Conservation (phyloP, 23 tunicate genomes). For the Ciona savignyi region DNA sequence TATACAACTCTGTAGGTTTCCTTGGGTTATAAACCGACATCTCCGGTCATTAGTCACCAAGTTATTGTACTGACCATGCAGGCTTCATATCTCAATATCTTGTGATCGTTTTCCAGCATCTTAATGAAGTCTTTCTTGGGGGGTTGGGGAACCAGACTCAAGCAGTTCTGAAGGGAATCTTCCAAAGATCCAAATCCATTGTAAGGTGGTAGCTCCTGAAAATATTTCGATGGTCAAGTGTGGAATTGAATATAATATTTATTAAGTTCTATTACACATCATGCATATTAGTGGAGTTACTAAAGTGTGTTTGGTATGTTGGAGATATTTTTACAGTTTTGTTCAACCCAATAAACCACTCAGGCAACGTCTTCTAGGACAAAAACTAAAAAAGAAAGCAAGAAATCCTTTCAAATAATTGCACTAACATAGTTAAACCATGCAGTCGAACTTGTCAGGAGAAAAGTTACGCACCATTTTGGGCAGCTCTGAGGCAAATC, state of each 20-base stretch:
- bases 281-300: no score
- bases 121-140: slow-evolving; percentile 97
- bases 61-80: slow-evolving; percentile 79
- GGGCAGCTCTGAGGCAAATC: slow-evolving; percentile 53
- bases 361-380: no score
- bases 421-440: no score
- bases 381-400: no score
- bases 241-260: not conserved
- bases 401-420: no score
- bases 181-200: slow-evolving; percentile 98
- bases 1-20: no score
- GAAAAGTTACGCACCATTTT: slow-evolving; percentile 59
- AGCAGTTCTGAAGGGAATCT: slow-evolving; percentile 87
- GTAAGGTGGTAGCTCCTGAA: slow-evolving; percentile 87
- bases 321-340: no score
- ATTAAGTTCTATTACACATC: no score
- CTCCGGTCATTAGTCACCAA: no score
- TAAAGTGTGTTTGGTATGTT: not conserved
- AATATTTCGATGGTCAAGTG: not conserved
- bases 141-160: slow-evolving; percentile 85
- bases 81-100: slow-evolving; percentile 83
- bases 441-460: no score
- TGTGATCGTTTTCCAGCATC: slow-evolving; percentile 92
- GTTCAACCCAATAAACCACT: no score
- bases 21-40: no score